phyloP scores from a whole-genome alignment of 2,113 vertebrate species.

The Brachionichthys hirsutus region DNA sequence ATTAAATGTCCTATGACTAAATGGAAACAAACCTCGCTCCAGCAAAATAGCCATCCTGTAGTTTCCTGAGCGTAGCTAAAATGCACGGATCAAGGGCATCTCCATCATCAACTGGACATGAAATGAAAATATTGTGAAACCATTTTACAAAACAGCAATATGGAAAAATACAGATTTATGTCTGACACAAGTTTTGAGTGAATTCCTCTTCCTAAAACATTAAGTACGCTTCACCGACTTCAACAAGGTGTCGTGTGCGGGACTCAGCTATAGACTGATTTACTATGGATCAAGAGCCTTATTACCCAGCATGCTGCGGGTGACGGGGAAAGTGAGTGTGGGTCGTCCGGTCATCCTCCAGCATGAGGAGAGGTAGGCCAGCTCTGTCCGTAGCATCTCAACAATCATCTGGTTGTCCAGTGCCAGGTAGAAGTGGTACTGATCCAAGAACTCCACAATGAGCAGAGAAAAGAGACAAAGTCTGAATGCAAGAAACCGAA shows the following conservation, averaged over 20 bases:
- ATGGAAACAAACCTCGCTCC: slow-evolving; percentile 87
- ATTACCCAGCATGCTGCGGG: slow-evolving; percentile 88
- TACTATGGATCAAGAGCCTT: not conserved
- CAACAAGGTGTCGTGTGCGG: too few relatives aligned
- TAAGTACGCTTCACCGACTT: too few relatives aligned
- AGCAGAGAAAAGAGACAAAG: not conserved
- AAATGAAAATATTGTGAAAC: not conserved
- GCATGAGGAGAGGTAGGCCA: slow-evolving; percentile 92
- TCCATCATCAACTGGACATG: slow-evolving; percentile 85
- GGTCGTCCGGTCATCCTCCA: slow-evolving; percentile 98
- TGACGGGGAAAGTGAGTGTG: slow-evolving; percentile 92
- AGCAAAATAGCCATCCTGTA: slow-evolving; percentile 96
- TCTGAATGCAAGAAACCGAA: not conserved
- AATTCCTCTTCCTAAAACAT: too few relatives aligned
- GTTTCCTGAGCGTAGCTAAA: slow-evolving; percentile 89
- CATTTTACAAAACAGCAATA: not conserved
- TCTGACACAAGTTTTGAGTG: too few relatives aligned
- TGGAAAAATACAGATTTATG: not conserved
- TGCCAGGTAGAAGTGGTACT: slow-evolving; percentile 98
- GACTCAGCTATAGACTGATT: not conserved
- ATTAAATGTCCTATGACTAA: too few relatives aligned
- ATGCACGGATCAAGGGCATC: slow-evolving; percentile 89
- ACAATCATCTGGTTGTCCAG: slow-evolving; percentile 99
- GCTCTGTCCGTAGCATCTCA: slow-evolving; percentile 93
- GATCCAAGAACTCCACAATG: slow-evolving; percentile 87